These are phyloP conservation scores for Erebia epiphron DNA, from an alignment of 2,888 invertebrate genomes.

Conservation along the genomic window DNA sequence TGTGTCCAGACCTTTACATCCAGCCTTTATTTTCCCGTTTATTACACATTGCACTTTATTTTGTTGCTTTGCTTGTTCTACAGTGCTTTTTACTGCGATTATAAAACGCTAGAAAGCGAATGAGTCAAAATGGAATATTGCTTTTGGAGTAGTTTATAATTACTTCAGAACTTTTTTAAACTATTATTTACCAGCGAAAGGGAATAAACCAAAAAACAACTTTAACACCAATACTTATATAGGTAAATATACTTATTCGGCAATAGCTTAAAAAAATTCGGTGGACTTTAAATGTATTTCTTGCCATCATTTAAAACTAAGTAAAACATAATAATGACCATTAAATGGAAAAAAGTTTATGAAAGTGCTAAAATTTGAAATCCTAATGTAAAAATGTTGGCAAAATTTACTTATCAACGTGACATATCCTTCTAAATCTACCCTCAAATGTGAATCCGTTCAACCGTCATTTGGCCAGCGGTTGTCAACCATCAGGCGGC, in stretches of 20 bases:
- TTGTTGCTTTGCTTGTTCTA: slow-evolving; percentile 59
- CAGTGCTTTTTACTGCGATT: slow-evolving; percentile 65
- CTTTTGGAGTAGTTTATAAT: slow-evolving; percentile 45
- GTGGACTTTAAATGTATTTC: too few species aligned
- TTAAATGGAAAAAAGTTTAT: background rate
- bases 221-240: background rate
- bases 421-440: slow-evolving; percentile 9
- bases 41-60: slow-evolving; percentile 64
- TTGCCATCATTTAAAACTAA: too few species aligned
- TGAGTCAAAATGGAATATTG: slow-evolving; percentile 52
- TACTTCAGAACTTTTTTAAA: background rate
- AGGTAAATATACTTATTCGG: too few species aligned
- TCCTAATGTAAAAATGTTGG: background rate
- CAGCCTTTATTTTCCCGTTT: slow-evolving; percentile 61
- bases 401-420: slow-evolving; percentile 7
- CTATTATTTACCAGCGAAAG: too few species aligned
- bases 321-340: background rate
- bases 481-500: slow-evolving; percentile 40
- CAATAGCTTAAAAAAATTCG: too few species aligned
- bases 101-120: slow-evolving; percentile 42
- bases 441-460: slow-evolving; percentile 18
- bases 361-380: background rate
- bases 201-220: background rate
- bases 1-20: slow-evolving; percentile 44
- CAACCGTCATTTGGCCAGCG: slow-evolving; percentile 23